A percentile compares a stretch with the other conserved stretches of the same genome.
phyloP scores from a whole-genome alignment of 2,113 vertebrate species.

The Cathartes aura region DNA sequence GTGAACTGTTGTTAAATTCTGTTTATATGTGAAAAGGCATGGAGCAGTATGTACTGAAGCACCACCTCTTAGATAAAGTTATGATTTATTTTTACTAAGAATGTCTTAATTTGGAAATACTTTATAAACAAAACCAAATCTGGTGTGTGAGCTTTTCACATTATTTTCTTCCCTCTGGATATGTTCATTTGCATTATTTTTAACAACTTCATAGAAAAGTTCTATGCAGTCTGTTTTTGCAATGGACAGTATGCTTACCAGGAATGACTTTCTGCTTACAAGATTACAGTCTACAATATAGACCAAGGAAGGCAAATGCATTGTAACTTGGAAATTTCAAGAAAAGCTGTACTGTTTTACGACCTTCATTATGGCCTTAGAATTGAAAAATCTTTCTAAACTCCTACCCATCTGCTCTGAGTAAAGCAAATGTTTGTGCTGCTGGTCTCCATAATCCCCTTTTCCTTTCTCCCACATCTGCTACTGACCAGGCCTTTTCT shows the following conservation, averaged over 20 bases:
- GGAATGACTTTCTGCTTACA: background rate
- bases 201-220: slow-evolving; percentile 31
- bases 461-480: slow-evolving; percentile 54
- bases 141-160: slow-evolving; percentile 1
- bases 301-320: background rate
- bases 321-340: background rate
- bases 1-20: background rate
- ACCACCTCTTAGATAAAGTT: background rate
- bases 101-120: slow-evolving; percentile 43
- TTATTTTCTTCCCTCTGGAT: slow-evolving; percentile 12
- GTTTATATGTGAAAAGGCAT: slow-evolving; percentile 2
- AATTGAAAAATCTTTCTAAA: slow-evolving; percentile 42
- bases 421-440: slow-evolving; percentile 59
- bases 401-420: slow-evolving; percentile 20
- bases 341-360: background rate
- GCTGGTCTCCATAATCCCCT: slow-evolving; percentile 37
- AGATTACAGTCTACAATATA: background rate
- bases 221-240: background rate
- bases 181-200: background rate
- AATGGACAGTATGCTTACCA: background rate
- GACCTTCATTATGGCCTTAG: slow-evolving; percentile 11
- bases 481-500: slow-evolving; percentile 21
- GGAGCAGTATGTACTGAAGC: background rate
- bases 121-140: slow-evolving; percentile 17
- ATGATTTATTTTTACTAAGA: slow-evolving; percentile 7